Evolutionary conservation across 2,797 vertebrate genomes (phyloP), one percentile per base, ranked within the genome.

Genomic region (Mycteria americana): DNA sequence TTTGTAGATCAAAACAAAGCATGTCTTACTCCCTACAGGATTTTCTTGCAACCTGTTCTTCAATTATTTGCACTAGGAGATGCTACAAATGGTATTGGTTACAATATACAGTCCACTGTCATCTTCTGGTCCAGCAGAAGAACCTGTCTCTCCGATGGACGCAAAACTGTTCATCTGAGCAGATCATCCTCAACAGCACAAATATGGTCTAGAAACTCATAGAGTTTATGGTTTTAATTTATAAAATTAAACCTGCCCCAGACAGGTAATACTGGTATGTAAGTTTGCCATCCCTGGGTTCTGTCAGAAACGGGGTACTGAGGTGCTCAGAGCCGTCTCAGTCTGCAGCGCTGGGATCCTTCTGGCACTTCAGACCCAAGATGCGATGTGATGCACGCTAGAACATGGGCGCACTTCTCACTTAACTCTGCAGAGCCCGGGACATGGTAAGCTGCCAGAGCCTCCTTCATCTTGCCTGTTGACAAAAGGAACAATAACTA

Each of bases 401-500:
- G 97, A 97, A 96, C 97, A 91, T 12, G 95, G 98, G 94, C 39
- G 97, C 97, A 87, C 97, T 96, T 96, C 97, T 97, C 97, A 96
- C 82, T 98, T 97, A 98, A 95, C 92, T 97, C 98, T 97, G 98
- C 97, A 98, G 97, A 97, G 98, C 98, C 97, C 94, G 94, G 96
- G 97, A 97, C 96, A 96, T 97, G 77, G 97, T 96, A 97, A 95
- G 98, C 95, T 98, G 97, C 96, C 98, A 98, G 92, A 96, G 98
- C 97, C 92, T 97, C 98, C 97, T 98, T 98, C 98, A 98, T 94
- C 97, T 98, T 98, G 97, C 98, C 98, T 98, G 98, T 98, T 98
- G 98, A 98, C 97, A 98, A 98, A 98, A 98, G 98, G 98, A 98
- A 98, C 97, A 98, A 98, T 98, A 98, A 97, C 97, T 97, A 96